Conservation (phyloP, 2,888 invertebrate species). For the Syrphus vitripennis region DNA sequence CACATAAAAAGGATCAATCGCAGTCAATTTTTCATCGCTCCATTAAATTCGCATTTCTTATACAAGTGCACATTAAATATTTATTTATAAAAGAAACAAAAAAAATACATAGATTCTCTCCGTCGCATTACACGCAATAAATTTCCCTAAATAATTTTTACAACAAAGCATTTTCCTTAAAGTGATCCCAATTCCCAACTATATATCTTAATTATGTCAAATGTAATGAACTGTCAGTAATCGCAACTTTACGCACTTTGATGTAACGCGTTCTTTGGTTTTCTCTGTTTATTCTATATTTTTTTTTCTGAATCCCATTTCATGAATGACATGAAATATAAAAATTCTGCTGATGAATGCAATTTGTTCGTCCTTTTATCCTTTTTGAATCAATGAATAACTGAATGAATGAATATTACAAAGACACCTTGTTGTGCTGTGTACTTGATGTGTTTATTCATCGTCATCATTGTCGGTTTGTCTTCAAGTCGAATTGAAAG, state of each 20-base stretch:
- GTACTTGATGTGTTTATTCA: background rate
- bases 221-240: slow-evolving; percentile 73
- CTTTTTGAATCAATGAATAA: slow-evolving; percentile 62
- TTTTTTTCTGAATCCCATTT: background rate
- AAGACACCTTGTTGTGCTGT: slow-evolving; percentile 37
- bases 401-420: slow-evolving; percentile 56
- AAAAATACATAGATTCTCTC: slow-evolving; percentile 19
- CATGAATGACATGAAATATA: slow-evolving; percentile 20
- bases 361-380: slow-evolving; percentile 69
- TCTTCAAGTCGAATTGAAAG: slow-evolving; percentile 29
- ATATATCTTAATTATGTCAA: slow-evolving; percentile 73
- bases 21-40: slow-evolving; percentile 40
- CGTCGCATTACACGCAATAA: slow-evolving; percentile 60
- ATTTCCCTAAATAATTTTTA: slow-evolving; percentile 52
- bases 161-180: slow-evolving; percentile 32
- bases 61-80: slow-evolving; percentile 47
- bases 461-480: background rate
- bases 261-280: slow-evolving; percentile 17
- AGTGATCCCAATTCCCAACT: background rate
- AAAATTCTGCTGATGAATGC: slow-evolving; percentile 29
- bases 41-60: slow-evolving; percentile 63
- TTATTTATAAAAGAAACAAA: background rate
- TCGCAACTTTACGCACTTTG: slow-evolving; percentile 61
- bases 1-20: slow-evolving; percentile 47
- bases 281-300: background rate